A percentile compares a stretch with the other conserved stretches of the same genome.
These are phyloP conservation scores for Diglossa brunneiventris DNA, from an alignment of 2,113 vertebrate species.

Conservation along the genomic window DNA sequence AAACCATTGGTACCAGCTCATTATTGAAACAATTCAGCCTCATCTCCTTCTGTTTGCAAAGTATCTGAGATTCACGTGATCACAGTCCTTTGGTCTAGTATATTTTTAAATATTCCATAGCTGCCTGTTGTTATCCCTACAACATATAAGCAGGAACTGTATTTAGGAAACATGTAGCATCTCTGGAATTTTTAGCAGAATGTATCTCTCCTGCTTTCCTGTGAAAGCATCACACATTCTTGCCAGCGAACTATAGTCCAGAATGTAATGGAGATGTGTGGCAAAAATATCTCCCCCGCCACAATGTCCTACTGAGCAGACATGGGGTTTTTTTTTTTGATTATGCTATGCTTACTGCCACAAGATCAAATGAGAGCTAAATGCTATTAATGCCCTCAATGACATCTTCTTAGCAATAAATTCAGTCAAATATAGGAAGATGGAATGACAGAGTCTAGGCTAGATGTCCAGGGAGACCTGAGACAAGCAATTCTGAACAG, in stretches of 20 bases:
- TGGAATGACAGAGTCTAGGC: background rate
- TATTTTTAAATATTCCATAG: slow-evolving; percentile 26
- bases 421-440: slow-evolving; percentile 26
- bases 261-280: slow-evolving; percentile 22
- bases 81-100: background rate
- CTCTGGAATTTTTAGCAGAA: slow-evolving; percentile 18
- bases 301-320: background rate
- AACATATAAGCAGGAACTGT: background rate
- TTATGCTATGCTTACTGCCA: background rate
- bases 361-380: background rate
- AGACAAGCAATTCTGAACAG: background rate
- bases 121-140: background rate
- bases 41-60: background rate
- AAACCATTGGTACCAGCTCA: background rate
- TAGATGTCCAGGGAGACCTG: background rate
- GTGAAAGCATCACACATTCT: background rate
- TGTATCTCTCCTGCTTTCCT: background rate
- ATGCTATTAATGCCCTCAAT: background rate
- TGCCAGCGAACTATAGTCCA: slow-evolving; percentile 9
- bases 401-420: background rate
- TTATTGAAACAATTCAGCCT: background rate
- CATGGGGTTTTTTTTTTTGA: background rate
- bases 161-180: background rate
- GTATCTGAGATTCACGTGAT: background rate
- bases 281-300: slow-evolving; percentile 41